phyloP scores from a whole-genome alignment of 2,797 vertebrate genomes.

The Avahi laniger region DNA sequence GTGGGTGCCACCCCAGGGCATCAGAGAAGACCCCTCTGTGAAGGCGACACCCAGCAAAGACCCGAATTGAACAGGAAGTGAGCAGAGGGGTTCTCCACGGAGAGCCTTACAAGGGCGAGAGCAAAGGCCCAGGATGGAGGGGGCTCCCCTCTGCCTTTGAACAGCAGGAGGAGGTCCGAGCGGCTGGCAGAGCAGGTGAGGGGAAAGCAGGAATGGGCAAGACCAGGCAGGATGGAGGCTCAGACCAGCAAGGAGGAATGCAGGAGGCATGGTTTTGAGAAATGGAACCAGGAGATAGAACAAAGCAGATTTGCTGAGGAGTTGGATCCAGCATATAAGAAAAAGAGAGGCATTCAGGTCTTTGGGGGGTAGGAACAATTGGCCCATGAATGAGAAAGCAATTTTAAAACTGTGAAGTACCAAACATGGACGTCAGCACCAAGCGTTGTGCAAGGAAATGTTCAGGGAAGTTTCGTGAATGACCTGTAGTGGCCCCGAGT shows the following conservation, averaged over 20 bases:
- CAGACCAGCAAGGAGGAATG: accelerated
- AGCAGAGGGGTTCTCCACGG: accelerated
- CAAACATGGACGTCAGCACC: accelerated
- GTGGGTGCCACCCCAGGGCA: accelerated
- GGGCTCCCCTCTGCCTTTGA: background rate
- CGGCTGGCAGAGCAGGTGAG: background rate
- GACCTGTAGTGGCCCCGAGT: accelerated
- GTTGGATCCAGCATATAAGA: accelerated
- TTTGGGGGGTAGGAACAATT: accelerated
- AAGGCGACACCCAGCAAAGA: background rate
- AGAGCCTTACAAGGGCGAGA: accelerated
- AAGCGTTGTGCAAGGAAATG: accelerated
- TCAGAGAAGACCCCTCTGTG: background rate
- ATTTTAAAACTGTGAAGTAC: background rate
- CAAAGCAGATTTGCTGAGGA: background rate
- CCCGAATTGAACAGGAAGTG: accelerated
- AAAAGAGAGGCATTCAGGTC: accelerated
- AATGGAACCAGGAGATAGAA: background rate
- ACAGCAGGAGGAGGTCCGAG: too few species aligned
- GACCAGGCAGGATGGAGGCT: background rate
- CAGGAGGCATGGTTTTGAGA: too few species aligned
- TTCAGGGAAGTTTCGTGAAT: accelerated
- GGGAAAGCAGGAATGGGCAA: background rate
- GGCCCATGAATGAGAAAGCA: background rate
- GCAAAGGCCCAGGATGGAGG: accelerated